phyloP scores from a whole-genome alignment of 2,797 vertebrate genomes.

The Meda fulgida region DNA sequence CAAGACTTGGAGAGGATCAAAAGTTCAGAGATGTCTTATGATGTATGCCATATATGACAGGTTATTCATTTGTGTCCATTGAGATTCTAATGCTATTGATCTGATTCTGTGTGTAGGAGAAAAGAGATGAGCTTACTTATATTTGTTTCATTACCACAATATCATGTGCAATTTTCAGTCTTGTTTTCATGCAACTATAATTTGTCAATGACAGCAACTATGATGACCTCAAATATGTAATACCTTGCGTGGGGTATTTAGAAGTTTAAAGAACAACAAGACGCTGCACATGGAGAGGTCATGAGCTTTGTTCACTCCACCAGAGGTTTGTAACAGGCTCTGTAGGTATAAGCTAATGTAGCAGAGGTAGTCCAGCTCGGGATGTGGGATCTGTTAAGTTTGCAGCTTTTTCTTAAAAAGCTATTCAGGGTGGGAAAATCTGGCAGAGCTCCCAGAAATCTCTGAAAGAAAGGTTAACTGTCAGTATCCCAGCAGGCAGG shows the following conservation, averaged over 20 bases:
- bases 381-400: conserved; percentile 34
- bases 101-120: neutral
- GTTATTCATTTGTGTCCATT: conserved; percentile 35
- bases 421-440: conserved; percentile 51
- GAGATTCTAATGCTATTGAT: conserved; percentile 17
- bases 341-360: conserved; percentile 28
- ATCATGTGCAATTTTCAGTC: neutral
- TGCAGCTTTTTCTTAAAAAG: conserved; percentile 46
- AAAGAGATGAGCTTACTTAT: neutral
- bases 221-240: conserved; percentile 39
- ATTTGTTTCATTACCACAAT: neutral
- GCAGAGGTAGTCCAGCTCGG: conserved; percentile 5
- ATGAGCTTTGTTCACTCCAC: conserved; percentile 52
- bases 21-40: conserved; percentile 35
- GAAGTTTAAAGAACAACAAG: conserved; percentile 44
- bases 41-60: conserved; percentile 36
- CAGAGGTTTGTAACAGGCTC: conserved; percentile 51
- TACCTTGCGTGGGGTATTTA: conserved; percentile 34
- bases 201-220: neutral
- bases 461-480: conserved; percentile 61
- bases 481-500: conserved; percentile 53
- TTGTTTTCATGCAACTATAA: neutral
- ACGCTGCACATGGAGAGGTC: conserved; percentile 48
- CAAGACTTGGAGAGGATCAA: conserved; percentile 33
- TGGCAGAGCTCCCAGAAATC: conserved; percentile 64